Evolutionary conservation across 2,113 vertebrate species (phyloP), one percentile per base, ranked within the genome.

Genomic region (Sapayoa aenigma): DNA sequence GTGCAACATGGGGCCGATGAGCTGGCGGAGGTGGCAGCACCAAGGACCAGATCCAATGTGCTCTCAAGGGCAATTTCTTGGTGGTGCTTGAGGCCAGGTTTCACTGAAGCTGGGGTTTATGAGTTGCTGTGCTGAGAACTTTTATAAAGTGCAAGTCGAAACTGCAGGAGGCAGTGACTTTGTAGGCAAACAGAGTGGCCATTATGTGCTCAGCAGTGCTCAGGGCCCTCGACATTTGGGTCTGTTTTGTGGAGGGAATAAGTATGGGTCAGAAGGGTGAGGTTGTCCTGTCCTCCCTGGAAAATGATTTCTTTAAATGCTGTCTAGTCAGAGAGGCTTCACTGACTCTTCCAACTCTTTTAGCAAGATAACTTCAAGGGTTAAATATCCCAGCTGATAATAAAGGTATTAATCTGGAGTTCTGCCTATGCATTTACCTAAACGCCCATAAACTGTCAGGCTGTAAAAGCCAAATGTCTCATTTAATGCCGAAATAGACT

Each of bases 401-500:
- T 66, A 86, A 83, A 87, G 47, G 72, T 9, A 63, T 93, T 95
- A 92, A 93, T 75, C 60, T 93, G 39, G 87, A 92, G 5, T 31
- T 50, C 65, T 73, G 78, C 79, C 83, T 46, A 1, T 91, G 83
- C 66, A 47, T 92, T 94, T 86, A 89, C 47, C 41, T 56, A 82
- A 84, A 39, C 37, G 52, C 37, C 60, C 42, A 8, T 67, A 58
- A 95, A 73, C 73, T 76, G 14, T 27, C 71, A 87, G 69, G 35
- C 69, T 92, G 60, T 72, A 90, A 75, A 94, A 89, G 69, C 35
- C 80, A 94, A 92, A 72, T 81, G 53, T 82, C 94, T 77, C 49
- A 56, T 91, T 93, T 89, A 8, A 84, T 77, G 81, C 67, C 75
- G 88, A 86, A 89, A 79, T 39, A 91, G 82, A 60, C 58, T 78